phyloP scores from a whole-genome alignment of 2,113 vertebrate species.

The Origma solitaria region DNA sequence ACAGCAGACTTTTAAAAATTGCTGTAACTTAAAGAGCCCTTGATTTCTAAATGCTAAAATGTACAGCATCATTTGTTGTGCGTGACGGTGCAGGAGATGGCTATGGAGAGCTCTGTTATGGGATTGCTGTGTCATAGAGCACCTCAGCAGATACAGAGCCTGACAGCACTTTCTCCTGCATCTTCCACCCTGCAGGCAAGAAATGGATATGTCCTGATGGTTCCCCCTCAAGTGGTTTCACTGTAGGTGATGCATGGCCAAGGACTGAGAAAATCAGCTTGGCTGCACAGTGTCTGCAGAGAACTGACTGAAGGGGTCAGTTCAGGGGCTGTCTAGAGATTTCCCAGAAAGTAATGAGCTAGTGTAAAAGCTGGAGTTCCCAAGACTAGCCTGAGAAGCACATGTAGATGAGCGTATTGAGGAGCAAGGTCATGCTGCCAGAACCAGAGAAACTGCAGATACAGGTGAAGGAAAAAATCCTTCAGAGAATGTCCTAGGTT shows the following conservation, averaged over 20 bases:
- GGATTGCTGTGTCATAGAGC: not conserved
- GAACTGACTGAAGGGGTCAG: not conserved
- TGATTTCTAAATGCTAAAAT: not conserved
- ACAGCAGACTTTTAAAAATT: not conserved
- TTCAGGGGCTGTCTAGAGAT: not conserved
- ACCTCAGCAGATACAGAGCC: not conserved
- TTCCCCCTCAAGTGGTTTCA: not conserved
- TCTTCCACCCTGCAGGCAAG: not conserved
- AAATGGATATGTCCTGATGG: not conserved
- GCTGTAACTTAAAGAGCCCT: not conserved
- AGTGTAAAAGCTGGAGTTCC: not conserved
- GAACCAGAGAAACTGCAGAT: not conserved
- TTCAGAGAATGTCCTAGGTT: too few relatives aligned
- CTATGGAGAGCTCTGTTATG: accelerated
- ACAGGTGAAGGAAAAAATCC: not conserved
- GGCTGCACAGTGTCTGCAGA: not conserved
- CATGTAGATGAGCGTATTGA: not conserved
- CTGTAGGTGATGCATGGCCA: not conserved
- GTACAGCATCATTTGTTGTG: not conserved
- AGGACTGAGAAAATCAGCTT: not conserved
- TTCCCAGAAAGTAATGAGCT: not conserved
- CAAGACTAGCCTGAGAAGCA: not conserved
- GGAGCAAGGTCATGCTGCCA: not conserved
- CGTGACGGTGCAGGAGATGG: not conserved
- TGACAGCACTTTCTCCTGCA: not conserved